Evolutionary conservation across 2,797 vertebrate genomes (phyloP), one percentile per base, ranked within the genome.

Genomic region (Melopsittacus undulatus): DNA sequence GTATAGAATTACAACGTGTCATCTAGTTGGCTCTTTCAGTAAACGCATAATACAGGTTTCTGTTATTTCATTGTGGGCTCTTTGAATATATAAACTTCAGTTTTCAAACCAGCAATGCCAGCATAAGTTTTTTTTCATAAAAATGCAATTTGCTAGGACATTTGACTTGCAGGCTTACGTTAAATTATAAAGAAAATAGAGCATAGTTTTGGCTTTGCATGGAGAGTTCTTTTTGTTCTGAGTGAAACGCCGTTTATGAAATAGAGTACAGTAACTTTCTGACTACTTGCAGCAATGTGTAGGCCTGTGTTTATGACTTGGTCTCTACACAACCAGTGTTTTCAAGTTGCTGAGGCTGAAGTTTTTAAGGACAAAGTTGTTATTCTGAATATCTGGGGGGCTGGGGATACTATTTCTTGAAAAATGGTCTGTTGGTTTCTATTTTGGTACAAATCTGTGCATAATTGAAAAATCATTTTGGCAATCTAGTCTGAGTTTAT

Each of bases 401-500:
- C 3, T 26, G 40, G 24, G 26, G 63, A 42, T 70, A 19, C 5
- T 45, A 1, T 49, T 91, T 49, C 1, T 7, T 85, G 52, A 78
- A 94, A 68, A 90, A 45, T 23, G 48, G 29, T 38, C 23, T 7
- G 1, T 83, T 85, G 69, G 24, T 86, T 92, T 92, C 76, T 94
- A 12, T 91, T 94, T 78, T 86, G 51, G 46, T 88, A 73, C 62
- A 75, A 51, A 81, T 85, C 42, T 91, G n/a, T 69, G 36, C 43
- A 27, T 89, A 76, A 86, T 63, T 82, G 75, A 84, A 91, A 92
- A 86, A 64, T 84, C 24, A 16, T 81, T 87, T 64, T 76, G 67
- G 48, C 36, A 67, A 1, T 64, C 46, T 56, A 5, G 48, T 56
- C 42, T n/a, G 40, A 91, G 38, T 81, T 90, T 38, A 46, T 88